These are phyloP conservation scores for Cuculus canorus DNA, from an alignment of 2,797 vertebrate genomes.

Conservation along the genomic window DNA sequence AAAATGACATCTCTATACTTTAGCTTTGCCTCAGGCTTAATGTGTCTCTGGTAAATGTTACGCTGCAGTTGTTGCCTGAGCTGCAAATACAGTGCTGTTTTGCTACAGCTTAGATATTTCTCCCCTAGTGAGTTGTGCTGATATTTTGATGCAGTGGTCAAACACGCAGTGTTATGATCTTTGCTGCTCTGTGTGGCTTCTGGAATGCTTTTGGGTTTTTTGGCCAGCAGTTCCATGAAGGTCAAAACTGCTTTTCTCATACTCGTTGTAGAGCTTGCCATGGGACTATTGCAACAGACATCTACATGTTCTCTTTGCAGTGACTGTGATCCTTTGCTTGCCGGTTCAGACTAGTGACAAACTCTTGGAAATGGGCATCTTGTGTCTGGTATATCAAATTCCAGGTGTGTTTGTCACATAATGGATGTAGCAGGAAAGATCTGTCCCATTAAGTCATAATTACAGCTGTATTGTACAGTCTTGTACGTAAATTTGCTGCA, in stretches of 20 bases:
- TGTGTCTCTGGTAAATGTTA: neutral
- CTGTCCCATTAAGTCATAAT: neutral
- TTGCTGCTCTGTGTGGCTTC: neutral
- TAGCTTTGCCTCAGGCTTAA: neutral
- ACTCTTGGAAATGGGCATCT: neutral
- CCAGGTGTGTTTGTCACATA: neutral
- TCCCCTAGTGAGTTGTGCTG: neutral
- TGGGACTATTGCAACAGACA: neutral
- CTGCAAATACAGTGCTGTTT: neutral
- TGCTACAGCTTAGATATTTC: neutral
- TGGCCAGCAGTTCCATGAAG: neutral
- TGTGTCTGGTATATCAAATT: neutral
- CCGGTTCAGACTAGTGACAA: neutral
- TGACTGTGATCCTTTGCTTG: neutral
- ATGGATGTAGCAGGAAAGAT: neutral
- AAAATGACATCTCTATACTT: neutral
- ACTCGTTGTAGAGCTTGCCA: neutral
- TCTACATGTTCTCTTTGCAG: rapidly evolving
- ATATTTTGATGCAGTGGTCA: neutral
- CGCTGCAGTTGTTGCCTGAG: neutral
- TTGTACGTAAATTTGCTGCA: neutral
- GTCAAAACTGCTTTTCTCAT: neutral
- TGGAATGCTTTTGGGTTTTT: neutral
- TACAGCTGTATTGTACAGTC: neutral
- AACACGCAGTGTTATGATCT: rapidly evolving